Conservation (phyloP, 2,113 vertebrate species). For the Heterotis niloticus region DNA sequence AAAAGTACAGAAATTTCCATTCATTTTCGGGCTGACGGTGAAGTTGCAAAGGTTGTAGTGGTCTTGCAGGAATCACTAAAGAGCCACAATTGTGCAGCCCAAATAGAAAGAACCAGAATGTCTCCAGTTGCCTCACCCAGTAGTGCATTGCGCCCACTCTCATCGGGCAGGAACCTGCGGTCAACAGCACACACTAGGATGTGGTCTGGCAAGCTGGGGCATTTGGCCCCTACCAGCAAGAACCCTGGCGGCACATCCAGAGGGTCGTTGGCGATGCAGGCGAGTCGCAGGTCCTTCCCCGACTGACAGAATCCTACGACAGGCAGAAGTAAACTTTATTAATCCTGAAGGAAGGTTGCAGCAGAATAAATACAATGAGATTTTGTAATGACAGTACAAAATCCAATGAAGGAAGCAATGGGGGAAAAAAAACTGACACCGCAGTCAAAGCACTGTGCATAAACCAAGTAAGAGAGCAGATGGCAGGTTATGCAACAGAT, state of each 20-base stretch:
- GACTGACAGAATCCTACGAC: slow-evolving; percentile 85
- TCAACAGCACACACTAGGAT: slow-evolving; percentile 91
- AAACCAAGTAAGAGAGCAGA: background rate
- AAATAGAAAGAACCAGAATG: background rate
- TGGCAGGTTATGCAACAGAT: background rate
- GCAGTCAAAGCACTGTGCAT: background rate
- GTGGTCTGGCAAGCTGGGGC: slow-evolving; percentile 78
- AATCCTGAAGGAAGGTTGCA: no score
- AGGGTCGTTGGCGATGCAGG: slow-evolving; percentile 74
- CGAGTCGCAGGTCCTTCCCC: slow-evolving; percentile 84
- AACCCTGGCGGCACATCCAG: slow-evolving; percentile 83
- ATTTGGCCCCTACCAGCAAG: slow-evolving; percentile 83
- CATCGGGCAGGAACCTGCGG: slow-evolving; percentile 86
- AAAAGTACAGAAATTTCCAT: background rate
- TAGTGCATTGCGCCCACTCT: slow-evolving; percentile 83
- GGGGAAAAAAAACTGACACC: background rate
- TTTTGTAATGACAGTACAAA: background rate
- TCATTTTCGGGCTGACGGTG: background rate
- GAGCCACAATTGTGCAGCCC: background rate
- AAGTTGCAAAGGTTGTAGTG: no score
- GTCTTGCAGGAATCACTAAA: background rate
- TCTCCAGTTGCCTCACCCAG: slow-evolving; percentile 69
- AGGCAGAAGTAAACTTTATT: background rate
- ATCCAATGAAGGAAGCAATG: background rate
- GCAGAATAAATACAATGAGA: background rate